Evolutionary conservation across 2,113 vertebrate species (phyloP).

Genomic region (Xiphias gladius): DNA sequence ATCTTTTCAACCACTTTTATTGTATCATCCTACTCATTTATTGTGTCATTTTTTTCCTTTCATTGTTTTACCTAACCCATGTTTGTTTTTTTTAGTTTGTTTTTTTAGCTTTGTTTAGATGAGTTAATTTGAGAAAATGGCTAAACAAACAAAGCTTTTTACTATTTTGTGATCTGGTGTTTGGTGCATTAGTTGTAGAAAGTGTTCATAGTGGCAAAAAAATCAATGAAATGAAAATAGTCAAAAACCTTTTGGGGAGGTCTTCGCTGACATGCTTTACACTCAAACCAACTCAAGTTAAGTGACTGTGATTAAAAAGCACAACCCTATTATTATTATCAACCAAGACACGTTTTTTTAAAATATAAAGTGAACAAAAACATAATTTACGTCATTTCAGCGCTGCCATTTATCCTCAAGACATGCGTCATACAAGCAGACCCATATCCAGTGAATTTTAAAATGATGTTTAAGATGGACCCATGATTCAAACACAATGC

Average conservation of each 20-base stretch:
- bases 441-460: background rate
- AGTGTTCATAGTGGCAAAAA: background rate
- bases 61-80: background rate
- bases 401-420: conserved; percentile 13
- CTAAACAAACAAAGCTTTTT: background rate
- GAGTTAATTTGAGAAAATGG: background rate
- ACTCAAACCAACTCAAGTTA: background rate
- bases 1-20: background rate
- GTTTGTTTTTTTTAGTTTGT: background rate
- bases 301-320: conserved; percentile 16
- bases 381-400: conserved; percentile 21
- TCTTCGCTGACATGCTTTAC: conserved; percentile 1
- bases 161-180: background rate
- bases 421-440: conserved; percentile 36
- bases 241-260: background rate
- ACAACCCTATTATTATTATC: conserved; percentile 41
- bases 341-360: conserved; percentile 9
- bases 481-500: conserved; percentile 43
- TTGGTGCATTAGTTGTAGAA: background rate
- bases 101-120: background rate
- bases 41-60: too few relatives aligned
- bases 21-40: too few relatives aligned
- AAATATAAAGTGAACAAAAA: conserved; percentile 45
- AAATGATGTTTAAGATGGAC: conserved; percentile 26
- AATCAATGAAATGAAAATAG: too few relatives aligned